Evolutionary conservation across 2,888 invertebrate species (phyloP).

Genomic region (Oxycera nigricornis): DNA sequence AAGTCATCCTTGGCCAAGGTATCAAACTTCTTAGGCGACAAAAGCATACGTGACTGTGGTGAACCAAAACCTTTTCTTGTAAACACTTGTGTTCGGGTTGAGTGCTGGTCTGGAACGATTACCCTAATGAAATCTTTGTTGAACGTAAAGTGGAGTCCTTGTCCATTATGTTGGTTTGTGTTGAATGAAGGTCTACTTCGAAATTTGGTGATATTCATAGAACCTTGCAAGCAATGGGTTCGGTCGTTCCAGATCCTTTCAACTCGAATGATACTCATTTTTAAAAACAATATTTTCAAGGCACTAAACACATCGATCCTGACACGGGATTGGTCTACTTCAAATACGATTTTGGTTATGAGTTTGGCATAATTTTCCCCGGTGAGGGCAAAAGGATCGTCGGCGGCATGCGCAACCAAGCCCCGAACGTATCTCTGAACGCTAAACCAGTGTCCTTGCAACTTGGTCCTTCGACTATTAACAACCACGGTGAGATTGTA

Average conservation of each 20-base stretch:
- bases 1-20: no score
- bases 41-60: conserved; percentile 24
- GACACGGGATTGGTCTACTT: conserved; percentile 80
- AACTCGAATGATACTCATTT: background rate
- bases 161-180: background rate
- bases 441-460: background rate
- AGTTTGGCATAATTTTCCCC: conserved; percentile 76
- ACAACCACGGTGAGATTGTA: conserved; percentile 66
- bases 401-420: conserved; percentile 51
- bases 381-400: conserved; percentile 68
- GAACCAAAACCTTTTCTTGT: no score
- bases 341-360: conserved; percentile 83
- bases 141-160: background rate
- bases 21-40: conserved; percentile 3
- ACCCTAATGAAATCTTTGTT: background rate
- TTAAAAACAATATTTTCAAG: conserved; percentile 58
- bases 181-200: background rate
- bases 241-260: no score
- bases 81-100: no score
- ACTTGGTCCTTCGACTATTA: background rate
- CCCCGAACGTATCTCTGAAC: background rate
- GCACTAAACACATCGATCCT: conserved; percentile 78
- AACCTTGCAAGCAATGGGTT: no score
- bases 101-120: no score
- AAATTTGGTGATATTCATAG: no score